A percentile compares a stretch with the other conserved stretches of the same genome.
Conservation (phyloP, 2,113 vertebrate species). For the Menura novaehollandiae region DNA sequence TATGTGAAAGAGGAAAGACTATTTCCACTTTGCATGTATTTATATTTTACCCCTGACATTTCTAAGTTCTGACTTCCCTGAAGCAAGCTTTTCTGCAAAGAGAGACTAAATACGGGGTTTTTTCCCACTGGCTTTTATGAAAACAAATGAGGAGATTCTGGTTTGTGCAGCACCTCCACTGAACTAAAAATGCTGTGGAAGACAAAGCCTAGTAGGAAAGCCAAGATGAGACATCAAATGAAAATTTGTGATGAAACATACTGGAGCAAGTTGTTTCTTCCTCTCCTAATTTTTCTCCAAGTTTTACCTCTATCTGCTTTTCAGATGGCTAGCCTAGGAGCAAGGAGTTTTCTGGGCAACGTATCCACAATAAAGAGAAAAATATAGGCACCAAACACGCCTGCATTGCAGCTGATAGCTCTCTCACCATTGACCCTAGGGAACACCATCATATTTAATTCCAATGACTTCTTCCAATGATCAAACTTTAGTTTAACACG, state of each 20-base stretch:
- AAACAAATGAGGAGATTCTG: neutral
- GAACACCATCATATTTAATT: neutral
- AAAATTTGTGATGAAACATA: neutral
- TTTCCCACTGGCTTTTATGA: neutral
- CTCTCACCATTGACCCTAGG: neutral
- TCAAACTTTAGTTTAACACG: neutral
- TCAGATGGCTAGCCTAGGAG: neutral
- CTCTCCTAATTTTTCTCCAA: neutral
- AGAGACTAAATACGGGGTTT: neutral
- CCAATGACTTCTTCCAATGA: neutral
- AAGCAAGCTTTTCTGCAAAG: neutral
- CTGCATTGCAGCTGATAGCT: neutral
- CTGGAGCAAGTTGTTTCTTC: neutral
- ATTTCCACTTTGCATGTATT: conserved; percentile 29
- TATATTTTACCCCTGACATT: conserved; percentile 1
- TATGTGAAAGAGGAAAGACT: conserved; percentile 7
- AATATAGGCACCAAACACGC: neutral
- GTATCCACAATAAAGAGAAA: neutral
- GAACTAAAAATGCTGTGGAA: neutral
- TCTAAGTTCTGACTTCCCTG: neutral
- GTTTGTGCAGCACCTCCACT: neutral
- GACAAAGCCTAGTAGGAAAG: neutral
- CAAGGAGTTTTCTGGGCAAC: neutral
- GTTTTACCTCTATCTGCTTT: neutral
- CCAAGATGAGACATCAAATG: neutral